Base-by-base conservation (phyloP, 2,797 vertebrate genomes). In the Dermochelys coriacea region DNA sequence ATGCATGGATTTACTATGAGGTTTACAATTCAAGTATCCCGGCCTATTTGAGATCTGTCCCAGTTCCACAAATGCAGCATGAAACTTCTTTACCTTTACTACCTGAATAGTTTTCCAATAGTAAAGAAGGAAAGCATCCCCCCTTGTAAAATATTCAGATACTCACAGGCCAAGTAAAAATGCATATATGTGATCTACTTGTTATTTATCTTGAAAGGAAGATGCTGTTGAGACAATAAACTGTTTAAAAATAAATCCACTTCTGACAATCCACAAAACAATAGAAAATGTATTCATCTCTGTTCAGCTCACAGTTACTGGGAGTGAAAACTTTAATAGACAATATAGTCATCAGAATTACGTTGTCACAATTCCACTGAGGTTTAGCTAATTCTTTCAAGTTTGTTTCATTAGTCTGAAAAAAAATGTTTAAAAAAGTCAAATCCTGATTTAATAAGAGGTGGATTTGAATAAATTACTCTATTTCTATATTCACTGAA, bases 391-490 rank as follows among this genome's bases (percentile, higher is more conserved):
- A 97, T 97, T 98, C 86, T 95, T 97, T 97, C 90, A 97, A 96
- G 97, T 96, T 93, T 68, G 82, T 98, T 98, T 97, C 95, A 96
- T 96, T 95, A 98, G 83, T 86, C 89, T 90, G 74, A 81, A 25
- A 88, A 95, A 95, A 86, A 97, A 95, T 90, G 91, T 34, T 83
- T 85, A 47, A 19, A 88, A 96, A 96, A 96, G 68, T 95, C 93
- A 98, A 98, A 98, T 97, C 87, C 91, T 96, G 90, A 98, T 97
- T 98, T 97, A 97, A 94, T 96, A 98, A 96, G 89, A 91, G 89
- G 82, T 86, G 93, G 93, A 98, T 98, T 97, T 98, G 94, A 98
- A 98, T 98, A 98, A 98, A 98, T 97, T 97, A 96, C 87, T 96
- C 92, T 34, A 80, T 96, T 97, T 94, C 90, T 93, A 77, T 91